phyloP scores from a whole-genome alignment of 2,797 vertebrate species.

The Coranthus polyacanthus region DNA sequence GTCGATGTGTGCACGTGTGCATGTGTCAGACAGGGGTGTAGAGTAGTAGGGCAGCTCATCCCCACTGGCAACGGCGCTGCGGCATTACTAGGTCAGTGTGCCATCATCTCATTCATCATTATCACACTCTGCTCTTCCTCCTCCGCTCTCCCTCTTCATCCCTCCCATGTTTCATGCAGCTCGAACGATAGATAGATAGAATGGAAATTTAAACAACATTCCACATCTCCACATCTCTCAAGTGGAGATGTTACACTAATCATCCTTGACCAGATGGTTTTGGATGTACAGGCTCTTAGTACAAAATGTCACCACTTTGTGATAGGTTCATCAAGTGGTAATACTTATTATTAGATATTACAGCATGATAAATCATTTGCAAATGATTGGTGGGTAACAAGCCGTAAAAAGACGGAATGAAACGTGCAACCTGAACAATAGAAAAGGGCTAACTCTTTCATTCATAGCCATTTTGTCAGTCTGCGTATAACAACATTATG shows the following conservation, averaged over 20 bases:
- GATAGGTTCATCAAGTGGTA: too few species aligned
- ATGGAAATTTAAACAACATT: neutral
- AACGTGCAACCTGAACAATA: too few species aligned
- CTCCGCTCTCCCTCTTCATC: slow-evolving; percentile 46
- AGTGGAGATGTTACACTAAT: neutral
- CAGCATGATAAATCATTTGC: too few species aligned
- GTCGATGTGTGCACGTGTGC: slow-evolving; percentile 16
- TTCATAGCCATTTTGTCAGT: too few species aligned
- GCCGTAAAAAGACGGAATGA: too few species aligned
- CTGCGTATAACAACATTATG: too few species aligned
- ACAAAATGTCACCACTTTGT: too few species aligned
- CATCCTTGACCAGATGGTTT: neutral
- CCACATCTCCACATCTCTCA: neutral
- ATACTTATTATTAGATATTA: too few species aligned
- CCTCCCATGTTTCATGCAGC: slow-evolving; percentile 38
- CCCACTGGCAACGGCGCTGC: slow-evolving; percentile 69
- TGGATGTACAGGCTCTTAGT: neutral
- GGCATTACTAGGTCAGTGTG: slow-evolving; percentile 86
- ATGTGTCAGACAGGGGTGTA: slow-evolving; percentile 45
- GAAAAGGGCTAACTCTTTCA: too few species aligned
- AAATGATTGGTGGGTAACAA: too few species aligned
- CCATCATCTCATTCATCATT: slow-evolving; percentile 81
- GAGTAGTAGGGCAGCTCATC: slow-evolving; percentile 72
- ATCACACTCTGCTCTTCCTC: slow-evolving; percentile 64
- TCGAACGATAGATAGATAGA: neutral